Base-by-base conservation (phyloP, 2,113 vertebrate genomes). In the Leptodactylus fuscus region DNA sequence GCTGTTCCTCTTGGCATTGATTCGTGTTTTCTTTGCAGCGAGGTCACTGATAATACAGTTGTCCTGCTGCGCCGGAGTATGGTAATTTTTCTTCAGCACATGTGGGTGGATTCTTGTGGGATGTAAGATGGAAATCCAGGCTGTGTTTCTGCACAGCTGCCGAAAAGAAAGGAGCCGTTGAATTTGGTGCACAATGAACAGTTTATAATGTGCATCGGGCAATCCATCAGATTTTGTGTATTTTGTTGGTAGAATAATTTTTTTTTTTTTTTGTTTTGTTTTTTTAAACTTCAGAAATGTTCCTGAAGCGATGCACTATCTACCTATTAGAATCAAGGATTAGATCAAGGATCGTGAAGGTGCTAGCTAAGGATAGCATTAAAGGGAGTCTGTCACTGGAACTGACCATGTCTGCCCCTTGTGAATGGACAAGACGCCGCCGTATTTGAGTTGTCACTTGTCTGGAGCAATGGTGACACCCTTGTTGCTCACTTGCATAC, bases 21-120 rank as follows among this genome's bases (percentile, higher is more conserved):
- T 13, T 27, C 7, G 12, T 85, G 74, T 85, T 84, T 84, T 65
- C 71, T 77, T 65, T 84, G 73, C 20, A 77, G 60, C 44, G 51
- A 78, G 58, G 83, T 85, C 83, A 53, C 83, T 78, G 74, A 85
- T 85, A 85, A 85, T 85, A 67, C 83, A 55, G 82, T 84, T 85
- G 83, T 85, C 83, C 74, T 34, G 58, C 74, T 69, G 74, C 49
- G 44, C 62, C 51, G 38, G 74, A 78, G 75, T 67, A 69, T 70
- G 83, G 44, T 78, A 78, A 69, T 85, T 78, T 69, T 85, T 49
- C 74, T 65, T 51, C 73, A 78, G 74, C 60, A 78, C 74, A 85
- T 85, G 83, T 78, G 83, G 74, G 83, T 85, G 83, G 82, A 83
- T 32, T 60, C 82, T 75, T 74, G 70, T 75, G 82, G 71, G 74